phyloP scores from a whole-genome alignment of 2,113 vertebrate genomes.

The Struthio camelus region DNA sequence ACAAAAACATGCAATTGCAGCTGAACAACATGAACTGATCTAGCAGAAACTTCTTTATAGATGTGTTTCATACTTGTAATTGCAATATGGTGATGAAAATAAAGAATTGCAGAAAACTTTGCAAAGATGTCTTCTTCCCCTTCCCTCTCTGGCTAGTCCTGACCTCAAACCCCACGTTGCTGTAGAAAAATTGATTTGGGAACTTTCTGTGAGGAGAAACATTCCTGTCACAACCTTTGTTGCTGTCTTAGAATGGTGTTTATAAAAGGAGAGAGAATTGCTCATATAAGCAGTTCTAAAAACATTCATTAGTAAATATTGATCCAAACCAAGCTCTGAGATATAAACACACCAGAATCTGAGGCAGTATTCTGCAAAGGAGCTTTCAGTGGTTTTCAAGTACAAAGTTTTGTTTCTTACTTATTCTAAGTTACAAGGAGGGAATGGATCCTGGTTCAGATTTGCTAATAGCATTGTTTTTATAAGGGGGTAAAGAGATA shows the following conservation, averaged over 20 bases:
- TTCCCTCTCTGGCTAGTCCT: background rate
- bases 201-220: background rate
- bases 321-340: background rate
- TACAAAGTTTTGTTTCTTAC: background rate
- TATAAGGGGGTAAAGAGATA: background rate
- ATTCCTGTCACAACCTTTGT: background rate
- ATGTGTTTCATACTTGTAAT: background rate
- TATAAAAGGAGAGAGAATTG: constrained; percentile 6
- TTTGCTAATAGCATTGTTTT: background rate
- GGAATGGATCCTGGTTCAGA: background rate
- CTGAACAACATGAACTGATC: background rate
- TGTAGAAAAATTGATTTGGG: background rate
- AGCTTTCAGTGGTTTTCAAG: background rate
- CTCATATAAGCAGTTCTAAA: constrained; percentile 15
- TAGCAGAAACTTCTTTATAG: too few relatives aligned
- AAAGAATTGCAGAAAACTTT: background rate
- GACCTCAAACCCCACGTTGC: background rate
- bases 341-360: background rate
- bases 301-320: constrained; percentile 25
- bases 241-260: background rate
- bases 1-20: background rate
- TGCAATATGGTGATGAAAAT: background rate
- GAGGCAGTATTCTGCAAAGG: background rate
- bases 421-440: background rate
- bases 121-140: background rate